A percentile compares a stretch with the other conserved stretches of the same genome.
These are phyloP conservation scores for Tuberolachnus salignus DNA, from an alignment of 2,888 invertebrate species.

Conservation along the genomic window DNA sequence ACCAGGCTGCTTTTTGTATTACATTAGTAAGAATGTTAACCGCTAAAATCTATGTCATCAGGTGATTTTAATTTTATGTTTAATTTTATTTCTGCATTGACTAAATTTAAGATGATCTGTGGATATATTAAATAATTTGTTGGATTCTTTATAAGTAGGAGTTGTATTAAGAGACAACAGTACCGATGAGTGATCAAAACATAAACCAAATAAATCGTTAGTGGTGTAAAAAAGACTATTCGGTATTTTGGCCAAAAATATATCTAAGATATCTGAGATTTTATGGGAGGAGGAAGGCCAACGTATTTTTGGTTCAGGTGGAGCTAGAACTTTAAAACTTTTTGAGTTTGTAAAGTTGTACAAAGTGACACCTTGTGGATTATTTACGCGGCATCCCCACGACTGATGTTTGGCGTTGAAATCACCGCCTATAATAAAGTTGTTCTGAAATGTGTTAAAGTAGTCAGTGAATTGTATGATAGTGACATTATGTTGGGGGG, in stretches of 20 bases:
- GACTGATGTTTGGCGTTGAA: too few relatives aligned
- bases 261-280: constrained; percentile 4
- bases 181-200: constrained; percentile 7
- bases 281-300: background rate
- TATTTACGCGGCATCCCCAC: too few relatives aligned
- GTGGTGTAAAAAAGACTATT: background rate
- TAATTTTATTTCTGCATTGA: background rate
- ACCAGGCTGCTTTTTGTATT: too few relatives aligned
- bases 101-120: background rate
- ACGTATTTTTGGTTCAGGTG: background rate
- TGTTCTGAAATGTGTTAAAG: too few relatives aligned
- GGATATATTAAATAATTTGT: constrained; percentile 7
- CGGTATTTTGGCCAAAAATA: background rate
- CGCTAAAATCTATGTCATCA: constrained; percentile 13
- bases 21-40: background rate
- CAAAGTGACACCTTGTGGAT: too few relatives aligned
- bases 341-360: constrained; percentile 9
- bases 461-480: too few relatives aligned
- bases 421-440: too few relatives aligned
- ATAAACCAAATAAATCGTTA: constrained; percentile 3
- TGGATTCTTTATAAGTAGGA: background rate
- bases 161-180: background rate
- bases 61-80: too few relatives aligned
- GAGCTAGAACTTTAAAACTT: constrained; percentile 19
- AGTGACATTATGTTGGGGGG: too few relatives aligned